phyloP scores from a whole-genome alignment of 2,113 vertebrate species.

The Mesoclemmys tuberculata region DNA sequence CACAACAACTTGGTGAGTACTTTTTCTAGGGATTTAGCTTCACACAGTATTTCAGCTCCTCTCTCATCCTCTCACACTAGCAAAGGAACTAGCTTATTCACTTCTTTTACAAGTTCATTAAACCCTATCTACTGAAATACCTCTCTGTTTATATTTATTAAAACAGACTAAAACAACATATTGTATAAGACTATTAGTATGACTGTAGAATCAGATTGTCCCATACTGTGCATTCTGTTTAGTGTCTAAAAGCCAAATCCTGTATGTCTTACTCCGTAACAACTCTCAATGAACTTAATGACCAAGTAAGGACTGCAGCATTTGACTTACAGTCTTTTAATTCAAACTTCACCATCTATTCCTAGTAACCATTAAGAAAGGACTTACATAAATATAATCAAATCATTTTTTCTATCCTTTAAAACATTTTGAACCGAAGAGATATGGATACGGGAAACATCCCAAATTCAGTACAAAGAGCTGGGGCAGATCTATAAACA shows the following conservation, averaged over 20 bases:
- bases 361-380: neutral
- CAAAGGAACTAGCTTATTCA: neutral
- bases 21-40: neutral
- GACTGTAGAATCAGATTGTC: neutral
- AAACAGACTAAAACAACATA: neutral
- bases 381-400: neutral
- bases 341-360: neutral
- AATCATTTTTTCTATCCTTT: neutral
- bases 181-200: neutral
- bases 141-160: neutral
- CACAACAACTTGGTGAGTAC: neutral
- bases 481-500: neutral
- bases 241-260: neutral
- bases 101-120: fast-evolving
- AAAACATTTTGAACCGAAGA: neutral
- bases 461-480: constrained; percentile 8
- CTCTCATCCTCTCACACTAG: neutral
- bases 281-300: neutral
- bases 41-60: neutral
- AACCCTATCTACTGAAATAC: neutral
- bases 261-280: neutral
- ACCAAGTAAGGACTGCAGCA: fast-evolving
- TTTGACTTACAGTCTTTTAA: neutral
- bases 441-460: neutral
- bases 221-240: neutral